Evolutionary conservation across 1,140 invertebrate genomes (phyloP), one percentile per base, ranked within the genome.

Genomic region (Zaprionus taronus): DNA sequence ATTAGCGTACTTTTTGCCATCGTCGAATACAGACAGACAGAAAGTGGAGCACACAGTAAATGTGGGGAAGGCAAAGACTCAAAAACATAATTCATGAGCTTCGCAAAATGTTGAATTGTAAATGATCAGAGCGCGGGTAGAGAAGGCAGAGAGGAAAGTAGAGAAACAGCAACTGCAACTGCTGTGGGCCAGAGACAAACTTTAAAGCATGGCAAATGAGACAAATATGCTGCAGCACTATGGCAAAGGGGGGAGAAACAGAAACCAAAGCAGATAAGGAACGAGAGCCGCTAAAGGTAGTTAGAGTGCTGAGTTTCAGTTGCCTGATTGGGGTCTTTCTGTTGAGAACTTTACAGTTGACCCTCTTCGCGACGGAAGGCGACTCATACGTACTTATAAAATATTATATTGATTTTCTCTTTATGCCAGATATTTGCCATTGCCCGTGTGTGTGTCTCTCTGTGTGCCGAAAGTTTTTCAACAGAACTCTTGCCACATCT

Each of bases 41-140:
- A 56, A 36, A 61, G 53, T 61, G 17, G 9, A 34, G 36, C 66
- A 72, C 66, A 38, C 31, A 58, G 22, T 56, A 26, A 74, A 38
- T 17, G 38, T 24, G 5, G 41, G 60, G 55, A 75, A 60, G 65
- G 66, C 60, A 80, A 80, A 83, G 77, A 75, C 72, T 77, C 79
- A 68, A 72, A 73, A 81, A 84, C 69, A 89, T 89, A 89, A 89
- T 84, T 89, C 81, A 89, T 80, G 56, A 78, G 69, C 65, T 58
- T 36, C 49, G 66, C 62, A 79, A 79, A 87, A 84, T 89, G 79
- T 79, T 84, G 81, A 89, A 90, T 84, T 89, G 84, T 84, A 89
- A 81, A 89, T 81, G 85, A 89, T 83, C 28, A 78, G 64, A 73
- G 64, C 62, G 71, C 63, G 61, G 71, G 69, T 24, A 62, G 63